Evolutionary conservation across 2,888 invertebrate species (phyloP).

Genomic region (Matsumyia berberina): DNA sequence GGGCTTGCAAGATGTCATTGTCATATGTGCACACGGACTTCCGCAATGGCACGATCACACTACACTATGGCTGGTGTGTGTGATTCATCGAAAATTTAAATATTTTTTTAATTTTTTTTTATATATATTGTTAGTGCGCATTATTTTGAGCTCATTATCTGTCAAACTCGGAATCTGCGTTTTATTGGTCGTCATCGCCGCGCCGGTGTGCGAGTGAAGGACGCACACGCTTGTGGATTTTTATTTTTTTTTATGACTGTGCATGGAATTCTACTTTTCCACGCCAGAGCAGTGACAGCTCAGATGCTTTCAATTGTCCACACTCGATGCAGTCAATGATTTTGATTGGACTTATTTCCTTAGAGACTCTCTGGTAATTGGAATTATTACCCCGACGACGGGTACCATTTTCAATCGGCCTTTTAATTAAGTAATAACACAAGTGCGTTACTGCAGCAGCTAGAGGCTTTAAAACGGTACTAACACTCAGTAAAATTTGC

Average conservation of each 20-base stretch:
- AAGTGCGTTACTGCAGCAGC: background rate
- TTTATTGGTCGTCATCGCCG: slow-evolving; percentile 47
- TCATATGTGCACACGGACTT: slow-evolving; percentile 61
- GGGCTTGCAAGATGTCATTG: slow-evolving; percentile 68
- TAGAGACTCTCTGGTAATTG: slow-evolving; percentile 5
- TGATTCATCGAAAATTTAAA: slow-evolving; percentile 69
- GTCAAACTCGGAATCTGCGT: slow-evolving; percentile 59
- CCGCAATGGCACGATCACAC: slow-evolving; percentile 60
- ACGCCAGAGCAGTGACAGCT: background rate
- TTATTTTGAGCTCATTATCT: slow-evolving; percentile 66
- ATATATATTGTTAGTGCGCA: slow-evolving; percentile 48
- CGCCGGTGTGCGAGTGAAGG: slow-evolving; percentile 47
- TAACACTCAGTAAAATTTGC: slow-evolving; percentile 22
- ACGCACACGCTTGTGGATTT: slow-evolving; percentile 34
- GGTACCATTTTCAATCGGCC: background rate
- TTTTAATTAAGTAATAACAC: slow-evolving; percentile 20
- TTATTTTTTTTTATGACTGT: background rate
- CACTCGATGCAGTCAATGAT: background rate
- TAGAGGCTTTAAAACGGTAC: slow-evolving; percentile 27
- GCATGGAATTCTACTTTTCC: slow-evolving; percentile 34
- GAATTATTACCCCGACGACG: background rate
- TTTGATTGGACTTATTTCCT: slow-evolving; percentile 24
- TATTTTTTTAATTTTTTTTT: slow-evolving; percentile 30
- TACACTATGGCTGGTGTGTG: background rate
- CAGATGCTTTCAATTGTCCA: slow-evolving; percentile 27